Evolutionary conservation across 1,140 invertebrate genomes (phyloP).

Genomic region (Philotrypesis tridentata): DNA sequence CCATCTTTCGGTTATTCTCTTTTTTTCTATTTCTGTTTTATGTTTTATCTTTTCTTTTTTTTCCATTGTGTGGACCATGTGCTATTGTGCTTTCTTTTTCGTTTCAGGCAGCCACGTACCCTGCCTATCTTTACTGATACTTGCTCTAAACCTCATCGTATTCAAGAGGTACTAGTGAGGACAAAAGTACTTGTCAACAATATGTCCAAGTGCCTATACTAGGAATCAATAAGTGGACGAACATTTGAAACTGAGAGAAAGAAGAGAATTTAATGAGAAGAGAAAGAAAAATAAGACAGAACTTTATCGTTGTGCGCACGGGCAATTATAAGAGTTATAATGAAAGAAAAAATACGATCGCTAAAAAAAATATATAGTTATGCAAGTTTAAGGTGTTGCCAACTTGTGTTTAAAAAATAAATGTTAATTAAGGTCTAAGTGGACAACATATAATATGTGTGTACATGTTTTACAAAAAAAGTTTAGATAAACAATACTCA

Average conservation of each 20-base stretch:
- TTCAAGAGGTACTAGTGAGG: constrained; percentile 35
- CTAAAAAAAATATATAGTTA: constrained; percentile 33
- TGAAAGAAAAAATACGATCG: constrained; percentile 18
- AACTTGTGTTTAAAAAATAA: constrained; percentile 47
- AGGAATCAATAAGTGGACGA: constrained; percentile 43
- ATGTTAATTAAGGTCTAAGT: constrained; percentile 48
- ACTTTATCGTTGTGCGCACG: constrained; percentile 36
- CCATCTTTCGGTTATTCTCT: not conserved
- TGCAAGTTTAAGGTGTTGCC: constrained; percentile 36
- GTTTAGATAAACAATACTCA: constrained; percentile 39
- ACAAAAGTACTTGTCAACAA: constrained; percentile 41
- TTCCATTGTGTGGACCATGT: not conserved
- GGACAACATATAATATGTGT: constrained; percentile 46
- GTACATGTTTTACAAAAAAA: constrained; percentile 46
- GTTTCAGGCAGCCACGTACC: constrained; percentile 39
- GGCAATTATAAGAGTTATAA: constrained; percentile 26
- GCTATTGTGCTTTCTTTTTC: not conserved
- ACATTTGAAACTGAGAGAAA: constrained; percentile 27
- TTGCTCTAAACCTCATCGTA: constrained; percentile 33
- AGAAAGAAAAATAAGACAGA: not conserved
- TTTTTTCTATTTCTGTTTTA: too few species aligned
- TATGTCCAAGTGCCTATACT: constrained; percentile 49
- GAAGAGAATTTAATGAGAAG: constrained; percentile 21
- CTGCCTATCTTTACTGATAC: constrained; percentile 40
- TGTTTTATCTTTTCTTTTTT: too few species aligned